Conservation (phyloP, 2,888 invertebrate genomes). For the Phengaris alcon region DNA sequence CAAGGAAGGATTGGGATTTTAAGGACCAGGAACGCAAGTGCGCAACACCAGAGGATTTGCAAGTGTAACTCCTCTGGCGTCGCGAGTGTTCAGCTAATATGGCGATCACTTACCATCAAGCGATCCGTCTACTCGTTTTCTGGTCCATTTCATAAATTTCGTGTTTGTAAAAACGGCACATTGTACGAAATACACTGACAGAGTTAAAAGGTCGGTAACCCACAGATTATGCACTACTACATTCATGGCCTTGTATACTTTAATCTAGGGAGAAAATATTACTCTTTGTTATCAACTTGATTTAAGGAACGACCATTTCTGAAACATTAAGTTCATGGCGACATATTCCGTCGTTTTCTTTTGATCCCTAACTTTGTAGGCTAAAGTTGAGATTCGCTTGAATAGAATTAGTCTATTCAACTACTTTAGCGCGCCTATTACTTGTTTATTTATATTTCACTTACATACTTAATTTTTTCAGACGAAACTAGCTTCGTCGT, state of each 20-base stretch:
- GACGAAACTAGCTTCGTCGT: slow-evolving; percentile 5
- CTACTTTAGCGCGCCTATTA: slow-evolving; percentile 16
- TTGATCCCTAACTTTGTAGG: not conserved
- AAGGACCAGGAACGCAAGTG: too few relatives aligned
- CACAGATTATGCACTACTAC: slow-evolving; percentile 35
- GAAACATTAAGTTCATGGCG: slow-evolving; percentile 42
- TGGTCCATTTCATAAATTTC: not conserved
- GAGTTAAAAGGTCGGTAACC: slow-evolving; percentile 35
- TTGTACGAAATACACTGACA: not conserved
- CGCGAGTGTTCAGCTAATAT: too few relatives aligned
- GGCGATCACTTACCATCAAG: too few relatives aligned
- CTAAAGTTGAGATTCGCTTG: not conserved
- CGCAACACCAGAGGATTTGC: too few relatives aligned
- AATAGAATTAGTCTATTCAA: not conserved
- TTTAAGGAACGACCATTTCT: slow-evolving; percentile 42
- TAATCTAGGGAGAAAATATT: slow-evolving; percentile 43
- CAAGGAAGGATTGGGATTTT: too few relatives aligned
- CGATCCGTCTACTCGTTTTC: too few relatives aligned
- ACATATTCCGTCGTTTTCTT: not conserved
- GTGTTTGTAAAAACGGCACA: not conserved
- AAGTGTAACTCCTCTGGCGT: too few relatives aligned
- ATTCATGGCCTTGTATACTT: slow-evolving; percentile 42
- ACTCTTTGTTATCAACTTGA: slow-evolving; percentile 44
- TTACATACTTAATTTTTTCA: slow-evolving; percentile 19
- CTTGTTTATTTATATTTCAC: slow-evolving; percentile 26